phyloP scores from a whole-genome alignment of 2,888 invertebrate species.

The Orthonychiurus folsomi region DNA sequence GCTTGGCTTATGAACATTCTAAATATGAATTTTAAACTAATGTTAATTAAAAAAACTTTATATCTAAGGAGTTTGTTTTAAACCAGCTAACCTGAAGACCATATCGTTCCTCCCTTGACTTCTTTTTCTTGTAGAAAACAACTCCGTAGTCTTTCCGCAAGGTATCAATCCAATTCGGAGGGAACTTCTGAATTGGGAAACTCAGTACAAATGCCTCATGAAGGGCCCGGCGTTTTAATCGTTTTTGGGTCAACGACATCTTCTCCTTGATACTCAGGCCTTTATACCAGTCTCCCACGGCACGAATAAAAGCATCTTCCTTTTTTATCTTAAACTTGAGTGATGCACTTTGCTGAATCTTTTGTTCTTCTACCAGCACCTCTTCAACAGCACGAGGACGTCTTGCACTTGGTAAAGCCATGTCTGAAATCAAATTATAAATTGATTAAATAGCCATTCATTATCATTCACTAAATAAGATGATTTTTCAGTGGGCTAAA shows the following conservation, averaged over 20 bases:
- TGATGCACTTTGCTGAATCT: too few species aligned
- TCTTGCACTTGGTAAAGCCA: background rate
- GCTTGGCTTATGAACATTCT: background rate
- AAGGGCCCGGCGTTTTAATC: background rate
- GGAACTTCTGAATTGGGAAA: background rate
- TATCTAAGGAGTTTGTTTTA: too few species aligned
- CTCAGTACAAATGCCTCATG: background rate
- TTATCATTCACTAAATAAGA: too few species aligned
- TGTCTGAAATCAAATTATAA: too few species aligned
- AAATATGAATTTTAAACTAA: background rate
- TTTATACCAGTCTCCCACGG: background rate
- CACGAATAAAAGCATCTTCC: background rate
- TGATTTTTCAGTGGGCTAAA: too few species aligned
- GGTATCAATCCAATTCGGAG: background rate
- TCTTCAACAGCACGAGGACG: background rate
- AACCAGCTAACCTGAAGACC: too few species aligned
- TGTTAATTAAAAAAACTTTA: too few species aligned
- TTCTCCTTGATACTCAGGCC: background rate
- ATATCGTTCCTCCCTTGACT: background rate
- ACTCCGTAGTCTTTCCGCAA: background rate
- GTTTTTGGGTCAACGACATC: background rate
- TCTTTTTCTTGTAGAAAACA: background rate
- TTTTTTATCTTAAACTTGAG: background rate
- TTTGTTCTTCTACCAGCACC: background rate
- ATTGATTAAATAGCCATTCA: too few species aligned